phyloP scores from a whole-genome alignment of 1,140 invertebrate genomes.

The Achroia grisella region DNA sequence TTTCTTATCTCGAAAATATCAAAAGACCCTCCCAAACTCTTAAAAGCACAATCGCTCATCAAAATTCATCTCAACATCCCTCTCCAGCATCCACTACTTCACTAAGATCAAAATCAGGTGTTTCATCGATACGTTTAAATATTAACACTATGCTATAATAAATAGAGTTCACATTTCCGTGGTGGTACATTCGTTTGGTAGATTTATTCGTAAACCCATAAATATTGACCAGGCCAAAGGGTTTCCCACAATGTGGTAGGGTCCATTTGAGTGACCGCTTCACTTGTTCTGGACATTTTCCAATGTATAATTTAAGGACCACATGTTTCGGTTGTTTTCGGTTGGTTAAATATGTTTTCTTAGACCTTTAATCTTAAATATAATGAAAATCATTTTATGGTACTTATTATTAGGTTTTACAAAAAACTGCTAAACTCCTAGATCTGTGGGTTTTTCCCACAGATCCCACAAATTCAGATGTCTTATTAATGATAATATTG shows the following conservation, averaged over 20 bases:
- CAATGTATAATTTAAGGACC: conserved; percentile 29
- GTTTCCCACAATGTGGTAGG: conserved; percentile 28
- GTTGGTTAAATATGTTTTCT: no score
- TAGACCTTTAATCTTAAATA: no score
- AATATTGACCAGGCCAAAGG: conserved; percentile 50
- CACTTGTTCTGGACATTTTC: conserved; percentile 18
- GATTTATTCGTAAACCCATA: conserved; percentile 44
- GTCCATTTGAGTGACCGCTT: conserved; percentile 47
- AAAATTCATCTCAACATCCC: conserved; percentile 27
- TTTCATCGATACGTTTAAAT: neutral
- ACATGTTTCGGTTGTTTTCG: conserved; percentile 11
- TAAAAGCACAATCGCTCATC: conserved; percentile 7
- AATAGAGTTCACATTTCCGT: neutral
- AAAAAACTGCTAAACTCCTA: no score
- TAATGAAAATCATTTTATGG: no score
- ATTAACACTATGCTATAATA: neutral
- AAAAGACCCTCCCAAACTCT: neutral
- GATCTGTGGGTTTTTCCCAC: no score
- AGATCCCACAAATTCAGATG: no score
- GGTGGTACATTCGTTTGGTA: conserved; percentile 15
- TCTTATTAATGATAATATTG: no score
- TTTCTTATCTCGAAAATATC: no score
- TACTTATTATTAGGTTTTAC: no score
- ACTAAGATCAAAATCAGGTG: conserved; percentile 1
- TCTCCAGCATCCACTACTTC: conserved; percentile 18